Evolutionary conservation across 2,888 invertebrate genomes (phyloP), one percentile per base, ranked within the genome.

Genomic region (Nipponacmea schrenckii): DNA sequence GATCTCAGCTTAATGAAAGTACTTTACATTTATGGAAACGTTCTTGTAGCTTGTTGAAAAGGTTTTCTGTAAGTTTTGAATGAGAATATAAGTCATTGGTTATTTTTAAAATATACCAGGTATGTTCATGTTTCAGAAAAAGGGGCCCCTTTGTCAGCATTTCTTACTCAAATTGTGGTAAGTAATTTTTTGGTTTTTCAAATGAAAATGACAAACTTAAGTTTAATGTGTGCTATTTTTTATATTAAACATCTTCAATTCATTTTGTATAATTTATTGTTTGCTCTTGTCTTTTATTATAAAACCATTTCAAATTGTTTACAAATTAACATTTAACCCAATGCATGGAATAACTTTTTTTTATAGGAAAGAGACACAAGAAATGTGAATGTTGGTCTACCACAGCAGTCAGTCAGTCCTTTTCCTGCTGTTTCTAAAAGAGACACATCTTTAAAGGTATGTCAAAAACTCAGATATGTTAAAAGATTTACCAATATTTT

Each of bases 111-210:
- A 5, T 39, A 39, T 39, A 8, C 39, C 4, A 10, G 39, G 39
- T 39, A 39, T 39, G 1, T 39, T 39, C 39, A 1, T 65, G 45
- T 74, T 82, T 45, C 80, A 86, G 85, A 80, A 44, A 75, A 82
- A 72, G 85, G 86, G 67, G 75, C 62, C 45, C 81, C 81, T 67
- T 76, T 83, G 65, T 82, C 84, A 63, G 82, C 84, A 56, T 83
- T 86, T 10, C 73, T 86, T 44, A 74, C 84, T 26, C 83, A 84
- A 67, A 86, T 86, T 62, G 83, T 85, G 69, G 86, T 85, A 82
- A 81, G 86, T 82, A 10, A 67, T 24, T 46, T n/a, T n/a, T 39
- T 20, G 48, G 48, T 15, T 48, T 48, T 17, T 48, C 48, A 15
- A 48, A 48, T 15, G n/a, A 17, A 15, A 15, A 48, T 17, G 1